phyloP scores from a whole-genome alignment of 2,113 vertebrate genomes.

The Leptocoma aspasia region DNA sequence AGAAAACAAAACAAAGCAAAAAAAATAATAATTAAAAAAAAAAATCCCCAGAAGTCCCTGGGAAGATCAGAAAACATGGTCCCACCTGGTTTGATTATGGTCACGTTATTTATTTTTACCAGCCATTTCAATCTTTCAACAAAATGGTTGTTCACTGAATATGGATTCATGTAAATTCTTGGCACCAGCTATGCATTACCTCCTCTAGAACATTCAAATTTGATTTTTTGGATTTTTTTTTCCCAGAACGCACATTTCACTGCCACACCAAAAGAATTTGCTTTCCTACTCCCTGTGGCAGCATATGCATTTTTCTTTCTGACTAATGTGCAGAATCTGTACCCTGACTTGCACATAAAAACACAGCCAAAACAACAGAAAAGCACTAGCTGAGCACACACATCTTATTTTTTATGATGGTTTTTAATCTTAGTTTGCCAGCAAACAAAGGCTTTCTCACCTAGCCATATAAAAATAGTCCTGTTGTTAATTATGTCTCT shows the following conservation, averaged over 20 bases:
- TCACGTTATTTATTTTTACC: background rate
- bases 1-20: background rate
- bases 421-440: conserved; percentile 72
- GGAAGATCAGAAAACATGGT: background rate
- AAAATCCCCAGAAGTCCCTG: background rate
- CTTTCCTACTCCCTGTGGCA: conserved; percentile 54
- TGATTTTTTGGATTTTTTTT: background rate
- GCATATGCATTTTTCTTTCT: conserved; percentile 71
- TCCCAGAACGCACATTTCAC: conserved; percentile 16
- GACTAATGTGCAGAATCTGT: conserved; percentile 71
- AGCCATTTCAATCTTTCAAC: conserved; percentile 25
- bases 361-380: conserved; percentile 46
- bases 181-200: conserved; percentile 10
- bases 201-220: conserved; percentile 39
- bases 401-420: conserved; percentile 62
- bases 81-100: background rate
- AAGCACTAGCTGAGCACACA: conserved; percentile 36
- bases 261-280: conserved; percentile 40
- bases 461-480: conserved; percentile 21
- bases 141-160: conserved; percentile 55
- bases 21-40: background rate
- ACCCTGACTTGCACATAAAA: conserved; percentile 71
- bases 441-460: conserved; percentile 52
- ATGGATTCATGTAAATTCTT: conserved; percentile 65
- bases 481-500: conserved; percentile 47